Base-by-base conservation (phyloP, 2,113 vertebrate species). In the Grammomys dolichurus region DNA sequence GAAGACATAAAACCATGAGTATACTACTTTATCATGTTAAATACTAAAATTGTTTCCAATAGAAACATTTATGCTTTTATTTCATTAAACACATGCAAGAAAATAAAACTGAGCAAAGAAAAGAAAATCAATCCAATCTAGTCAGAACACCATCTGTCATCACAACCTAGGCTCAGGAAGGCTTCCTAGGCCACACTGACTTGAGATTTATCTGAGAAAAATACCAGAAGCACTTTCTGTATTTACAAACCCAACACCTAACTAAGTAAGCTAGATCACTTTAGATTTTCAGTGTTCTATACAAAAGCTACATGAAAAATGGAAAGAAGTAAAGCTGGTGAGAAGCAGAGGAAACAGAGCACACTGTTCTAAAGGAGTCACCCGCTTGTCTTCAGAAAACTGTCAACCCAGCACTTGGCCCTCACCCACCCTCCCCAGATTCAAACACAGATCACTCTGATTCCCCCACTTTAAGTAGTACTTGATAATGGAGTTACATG, bases 21-120 rank as follows among this genome's bases (percentile, higher is more conserved):
- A 70, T 82, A 88, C 46, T 88, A 95, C 56, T 89, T 89, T 76
- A 43, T 86, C 54, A 86, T 82, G 56, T 54, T 89, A 88, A 97
- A 89, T 43, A 87, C n/a, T 69, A 95, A 93, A 93, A 75, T 91
- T 91, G 20, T 85, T 63, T 70, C 48, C 46, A 81, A 11, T 93
- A 88, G 24, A 84, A 86, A 40, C 75, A 95, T 16, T 58, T 78
- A 70, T 60, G 26, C 33, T 91, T 91, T 92, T 76, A 90, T 76
- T 86, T 73, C 36, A 89, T 31, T 87, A 91, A 54, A 19, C 7
- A 96, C 24, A 72, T n/a, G 19, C 91, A 17, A 91, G 14, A 94
- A 95, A 96, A 85, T 20, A 90, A 96, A 80, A 4, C 5, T 93
- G 33, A 96, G 70, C 54, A 87, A 90, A 22, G 9, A 77, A 84